Percentiles rank a stretch among this genome's conserved stretches.
Evolutionary conservation across 2,888 invertebrate genomes (phyloP).

Genomic region (Chrysolina americana): DNA sequence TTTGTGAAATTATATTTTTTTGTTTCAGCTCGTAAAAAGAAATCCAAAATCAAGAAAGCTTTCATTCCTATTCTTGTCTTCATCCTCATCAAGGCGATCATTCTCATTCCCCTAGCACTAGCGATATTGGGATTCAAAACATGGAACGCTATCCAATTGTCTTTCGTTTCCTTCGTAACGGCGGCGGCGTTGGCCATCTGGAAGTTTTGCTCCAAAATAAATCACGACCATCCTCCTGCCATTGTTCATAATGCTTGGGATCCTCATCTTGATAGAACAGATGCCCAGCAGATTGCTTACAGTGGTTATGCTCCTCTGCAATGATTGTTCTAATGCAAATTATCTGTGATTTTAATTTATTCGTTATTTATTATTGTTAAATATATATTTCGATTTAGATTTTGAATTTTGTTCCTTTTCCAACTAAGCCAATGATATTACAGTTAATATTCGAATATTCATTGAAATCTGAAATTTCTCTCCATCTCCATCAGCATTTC

Average conservation of each 20-base stretch:
- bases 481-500: too few relatives aligned
- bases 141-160: slow-evolving; percentile 89
- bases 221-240: slow-evolving; percentile 46
- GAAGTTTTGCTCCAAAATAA: slow-evolving; percentile 88
- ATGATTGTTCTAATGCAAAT: neutral
- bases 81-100: slow-evolving; percentile 88
- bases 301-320: slow-evolving; percentile 72
- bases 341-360: slow-evolving; percentile 27
- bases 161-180: slow-evolving; percentile 89
- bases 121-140: slow-evolving; percentile 89
- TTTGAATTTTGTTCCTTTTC: too few relatives aligned
- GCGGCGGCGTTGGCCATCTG: slow-evolving; percentile 88
- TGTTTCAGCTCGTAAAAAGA: slow-evolving; percentile 40
- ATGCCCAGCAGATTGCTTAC: slow-evolving; percentile 80
- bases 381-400: neutral
- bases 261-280: slow-evolving; percentile 75
- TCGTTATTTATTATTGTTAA: slow-evolving; percentile 30
- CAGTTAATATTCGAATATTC: too few relatives aligned
- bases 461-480: too few relatives aligned
- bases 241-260: slow-evolving; percentile 52
- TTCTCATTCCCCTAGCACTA: slow-evolving; percentile 86
- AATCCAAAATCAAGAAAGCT: slow-evolving; percentile 83
- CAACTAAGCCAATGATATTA: too few relatives aligned
- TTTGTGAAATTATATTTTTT: too few relatives aligned
- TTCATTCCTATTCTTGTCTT: slow-evolving; percentile 87